phyloP scores from a whole-genome alignment of 2,113 vertebrate species.

The Ammodytes dubius region DNA sequence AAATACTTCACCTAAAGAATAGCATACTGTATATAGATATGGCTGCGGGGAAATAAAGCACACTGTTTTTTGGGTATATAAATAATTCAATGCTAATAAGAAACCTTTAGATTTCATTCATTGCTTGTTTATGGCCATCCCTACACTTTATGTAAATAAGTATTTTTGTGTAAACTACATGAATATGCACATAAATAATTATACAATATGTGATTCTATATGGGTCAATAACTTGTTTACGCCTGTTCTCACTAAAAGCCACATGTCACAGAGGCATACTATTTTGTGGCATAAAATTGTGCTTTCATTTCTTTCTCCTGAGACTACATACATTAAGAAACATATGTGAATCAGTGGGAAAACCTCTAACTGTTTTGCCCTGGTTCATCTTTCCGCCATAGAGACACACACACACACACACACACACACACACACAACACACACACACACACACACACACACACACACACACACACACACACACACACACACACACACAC shows the following conservation, averaged over 20 bases:
- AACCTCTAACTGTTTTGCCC: too few relatives aligned
- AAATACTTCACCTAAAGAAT: too few relatives aligned
- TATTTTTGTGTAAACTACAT: too few relatives aligned
- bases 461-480: too few relatives aligned
- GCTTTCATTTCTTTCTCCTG: neutral
- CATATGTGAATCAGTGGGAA: neutral
- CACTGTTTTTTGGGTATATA: neutral
- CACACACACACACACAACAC: too few relatives aligned
- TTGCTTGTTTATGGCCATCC: neutral
- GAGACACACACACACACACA: too few relatives aligned
- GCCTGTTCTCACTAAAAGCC: neutral
- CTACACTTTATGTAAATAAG: too few relatives aligned
- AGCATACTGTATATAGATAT: neutral
- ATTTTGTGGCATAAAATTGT: neutral
- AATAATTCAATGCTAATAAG: neutral
- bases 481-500: too few relatives aligned
- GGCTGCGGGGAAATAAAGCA: constrained; percentile 4
- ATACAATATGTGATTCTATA: neutral
- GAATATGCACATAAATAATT: neutral
- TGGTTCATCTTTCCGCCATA: too few relatives aligned
- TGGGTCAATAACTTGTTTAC: neutral
- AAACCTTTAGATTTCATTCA: neutral
- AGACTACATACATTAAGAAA: neutral
- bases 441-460: too few relatives aligned
- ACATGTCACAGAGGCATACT: too few relatives aligned